Evolutionary conservation across 2,888 invertebrate species (phyloP), one percentile per base, ranked within the genome.

Genomic region (Sabellastarte sp.): DNA sequence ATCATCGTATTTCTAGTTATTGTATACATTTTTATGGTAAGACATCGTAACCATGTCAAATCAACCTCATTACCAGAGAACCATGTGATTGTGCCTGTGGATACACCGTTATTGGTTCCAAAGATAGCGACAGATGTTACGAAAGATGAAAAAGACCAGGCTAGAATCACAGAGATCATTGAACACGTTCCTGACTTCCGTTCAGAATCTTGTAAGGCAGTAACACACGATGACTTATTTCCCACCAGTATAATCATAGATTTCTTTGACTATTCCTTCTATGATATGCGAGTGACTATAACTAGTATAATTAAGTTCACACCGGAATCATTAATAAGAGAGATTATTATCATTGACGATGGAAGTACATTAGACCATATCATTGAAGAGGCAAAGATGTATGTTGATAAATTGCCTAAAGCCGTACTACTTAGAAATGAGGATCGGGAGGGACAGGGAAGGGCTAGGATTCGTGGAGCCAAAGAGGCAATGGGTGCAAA

Each of bases 181-280:
- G 24, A 53, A 26, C 10, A 26, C 28, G 28, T 53, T 53, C 4
- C 4, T 5, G 53, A 53, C 53, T 5, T 53, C 15, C 10, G 53
- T 10, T 20, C 20, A 20, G 53, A 53, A 26, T 20, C 4, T 5
- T 53, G 53, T 26, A 53, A 53, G 28, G 15, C 4, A 26, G 28
- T 24, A 5, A 26, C 4, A 20, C 24, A 24, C 20, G 28, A 26
- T 53, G 53, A 5, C 20, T 52, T 30, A 15, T 26, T 28, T 10
- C 28, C 60, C n/a, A 50, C 32, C 10, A 64, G 58, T 10, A 57
- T 73, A 20, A 65, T 73, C 33, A 55, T 71, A 4, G 59, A 66
- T 53, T 73, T 71, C 65, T 71, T 58, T 50, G 72, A 73, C 52
- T 73, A 71, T 50, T 63, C 68, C 59, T 71, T 73, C 50, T 67